Evolutionary conservation across 2,113 vertebrate genomes (phyloP), one percentile per base, ranked within the genome.

Genomic region (Balaeniceps rex): DNA sequence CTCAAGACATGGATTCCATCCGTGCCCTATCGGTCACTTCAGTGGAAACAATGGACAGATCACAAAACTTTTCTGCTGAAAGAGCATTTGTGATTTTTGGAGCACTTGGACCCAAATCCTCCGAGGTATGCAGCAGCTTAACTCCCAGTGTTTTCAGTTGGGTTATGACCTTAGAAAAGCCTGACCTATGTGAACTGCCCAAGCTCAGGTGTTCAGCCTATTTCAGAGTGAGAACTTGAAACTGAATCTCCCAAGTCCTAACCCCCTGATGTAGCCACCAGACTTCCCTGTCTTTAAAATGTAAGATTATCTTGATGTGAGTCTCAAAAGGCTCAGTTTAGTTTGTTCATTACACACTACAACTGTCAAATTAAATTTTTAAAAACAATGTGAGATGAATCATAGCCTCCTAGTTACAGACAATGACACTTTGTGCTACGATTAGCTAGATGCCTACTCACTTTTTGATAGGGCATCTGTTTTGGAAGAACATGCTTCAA

Each of bases 231-330:
- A 82, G 23, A 10, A 44, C 6, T 17, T 66, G n/a, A 81, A 88
- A 40, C 29, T 19, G 19, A 36, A 31, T 55, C 36, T 80, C 36
- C 18, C 15, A 74, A 12, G 22, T 70, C 54, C n/a, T 49, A 83
- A 3, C 0, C 3, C 4, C 4, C 5, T 8, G 2, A 7, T 23
- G 17, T 31, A 81, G 17, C 25, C 51, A 75, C 17, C 1, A 1
- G 71, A n/a, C 21, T 44, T 36, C 10, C 13, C 23, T 61, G 25
- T 6, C 16, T 87, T 64, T 44, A 17, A 78, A 91, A 79, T 14
- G 0, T 68, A 86, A 71, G 3, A 12, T 14, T 51, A 51, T 6
- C 61, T 46, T 54, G 28, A 64, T 36, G 3, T 23, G 8, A 83
- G 21, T 31, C n/a, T 78, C 8, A 0, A 40, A 87, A 71, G 10